Conservation (phyloP, 2,797 vertebrate species). For the Characodon lateralis region DNA sequence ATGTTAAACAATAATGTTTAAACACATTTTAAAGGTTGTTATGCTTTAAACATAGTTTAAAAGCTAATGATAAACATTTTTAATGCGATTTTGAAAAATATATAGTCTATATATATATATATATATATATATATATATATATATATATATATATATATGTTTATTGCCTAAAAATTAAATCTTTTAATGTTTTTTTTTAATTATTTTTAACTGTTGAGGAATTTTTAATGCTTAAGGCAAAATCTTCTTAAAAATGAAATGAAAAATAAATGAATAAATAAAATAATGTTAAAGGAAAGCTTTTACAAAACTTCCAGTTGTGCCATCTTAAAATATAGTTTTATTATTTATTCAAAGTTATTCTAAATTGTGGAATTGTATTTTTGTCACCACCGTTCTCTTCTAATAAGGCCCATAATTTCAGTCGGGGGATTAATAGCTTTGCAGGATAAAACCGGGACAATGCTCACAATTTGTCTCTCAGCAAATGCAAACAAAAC, state of each 20-base stretch:
- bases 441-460: conserved; percentile 63
- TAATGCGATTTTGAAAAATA: background rate
- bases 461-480: conserved; percentile 60
- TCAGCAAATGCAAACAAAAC: conserved; percentile 62
- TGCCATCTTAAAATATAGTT: background rate
- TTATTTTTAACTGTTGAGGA: background rate
- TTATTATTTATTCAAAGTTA: background rate
- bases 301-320: no score
- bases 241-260: background rate
- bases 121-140: no score
- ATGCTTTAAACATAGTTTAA: background rate
- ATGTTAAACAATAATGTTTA: background rate
- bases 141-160: background rate
- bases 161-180: background rate
- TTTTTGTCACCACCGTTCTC: conserved; percentile 12
- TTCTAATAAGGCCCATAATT: conserved; percentile 32
- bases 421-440: conserved; percentile 61
- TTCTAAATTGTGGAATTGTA: conserved; percentile 5
- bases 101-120: background rate
- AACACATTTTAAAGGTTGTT: background rate
- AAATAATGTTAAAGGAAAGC: no score
- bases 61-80: background rate
- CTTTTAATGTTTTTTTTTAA: background rate
- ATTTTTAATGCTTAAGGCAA: background rate
- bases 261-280: background rate